Conservation (phyloP, 2,113 vertebrate genomes). For the Anas platyrhynchos region DNA sequence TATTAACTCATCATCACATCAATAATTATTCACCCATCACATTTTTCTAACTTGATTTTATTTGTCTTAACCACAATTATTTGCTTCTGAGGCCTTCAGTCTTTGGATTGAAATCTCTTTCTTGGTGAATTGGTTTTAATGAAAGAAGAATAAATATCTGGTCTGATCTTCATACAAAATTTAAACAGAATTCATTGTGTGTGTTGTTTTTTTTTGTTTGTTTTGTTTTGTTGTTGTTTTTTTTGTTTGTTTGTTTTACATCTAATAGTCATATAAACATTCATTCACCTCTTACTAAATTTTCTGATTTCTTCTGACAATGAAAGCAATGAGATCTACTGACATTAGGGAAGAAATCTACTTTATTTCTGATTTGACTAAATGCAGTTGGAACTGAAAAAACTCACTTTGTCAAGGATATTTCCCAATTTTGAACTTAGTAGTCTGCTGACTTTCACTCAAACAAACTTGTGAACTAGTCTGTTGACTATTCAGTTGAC, state of each 20-base stretch:
- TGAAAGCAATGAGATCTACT: neutral
- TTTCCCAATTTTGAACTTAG: neutral
- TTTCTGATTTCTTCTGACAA: neutral
- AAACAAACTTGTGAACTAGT: neutral
- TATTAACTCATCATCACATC: slow-evolving; percentile 10
- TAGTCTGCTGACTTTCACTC: neutral
- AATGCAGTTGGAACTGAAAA: neutral
- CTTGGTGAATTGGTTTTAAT: neutral
- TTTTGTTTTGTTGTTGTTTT: too few species aligned
- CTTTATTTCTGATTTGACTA: neutral
- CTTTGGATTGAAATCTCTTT: neutral
- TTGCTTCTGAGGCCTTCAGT: neutral
- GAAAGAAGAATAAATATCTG: neutral
- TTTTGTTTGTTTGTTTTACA: neutral
- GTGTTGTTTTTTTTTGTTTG: neutral
- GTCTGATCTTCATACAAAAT: neutral
- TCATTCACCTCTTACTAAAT: neutral
- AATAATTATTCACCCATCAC: neutral
- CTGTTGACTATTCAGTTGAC: neutral
- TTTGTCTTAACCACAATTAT: neutral
- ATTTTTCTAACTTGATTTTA: slow-evolving; percentile 50
- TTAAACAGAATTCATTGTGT: neutral
- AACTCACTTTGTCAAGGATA: rapidly evolving
- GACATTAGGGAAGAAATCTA: rapidly evolving
- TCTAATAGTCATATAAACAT: neutral